These are phyloP conservation scores for Planococcus citri DNA, from an alignment of 1,140 invertebrate species.

Conservation along the genomic window DNA sequence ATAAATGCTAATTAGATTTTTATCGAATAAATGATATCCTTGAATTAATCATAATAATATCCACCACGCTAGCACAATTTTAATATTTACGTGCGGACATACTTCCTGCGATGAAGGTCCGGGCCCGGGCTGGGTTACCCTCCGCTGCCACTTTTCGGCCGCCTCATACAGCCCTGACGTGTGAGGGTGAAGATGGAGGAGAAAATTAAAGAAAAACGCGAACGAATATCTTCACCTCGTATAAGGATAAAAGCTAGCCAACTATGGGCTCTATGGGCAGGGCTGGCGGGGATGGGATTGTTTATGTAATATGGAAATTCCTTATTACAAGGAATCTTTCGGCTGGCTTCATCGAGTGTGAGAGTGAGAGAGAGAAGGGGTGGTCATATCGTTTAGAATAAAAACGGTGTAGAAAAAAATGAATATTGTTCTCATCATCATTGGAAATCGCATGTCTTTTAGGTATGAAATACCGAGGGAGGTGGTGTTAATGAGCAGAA, in stretches of 20 bases:
- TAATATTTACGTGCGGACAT: slow-evolving; percentile 17
- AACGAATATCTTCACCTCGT: not conserved
- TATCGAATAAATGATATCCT: slow-evolving; percentile 18
- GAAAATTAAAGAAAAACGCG: not conserved
- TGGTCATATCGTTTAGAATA: too few species aligned
- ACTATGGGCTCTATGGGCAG: not conserved
- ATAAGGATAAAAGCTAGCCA: too few species aligned
- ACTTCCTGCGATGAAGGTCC: slow-evolving; percentile 13
- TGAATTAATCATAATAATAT: slow-evolving; percentile 20
- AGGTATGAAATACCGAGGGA: not conserved
- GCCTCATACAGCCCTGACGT: too few species aligned
- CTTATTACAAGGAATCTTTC: too few species aligned
- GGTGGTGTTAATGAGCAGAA: not conserved
- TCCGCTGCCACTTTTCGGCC: too few species aligned
- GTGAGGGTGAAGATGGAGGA: not conserved
- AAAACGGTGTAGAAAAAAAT: too few species aligned
- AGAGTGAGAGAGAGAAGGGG: too few species aligned
- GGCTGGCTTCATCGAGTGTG: too few species aligned
- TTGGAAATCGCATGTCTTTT: slow-evolving; percentile 2
- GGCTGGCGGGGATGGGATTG: not conserved
- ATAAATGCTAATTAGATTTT: slow-evolving; percentile 12
- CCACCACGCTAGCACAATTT: slow-evolving; percentile 13
- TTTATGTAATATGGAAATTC: not conserved
- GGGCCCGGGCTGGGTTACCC: not conserved
- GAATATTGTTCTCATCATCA: not conserved